Base-by-base conservation (phyloP, 2,797 vertebrate species). In the Scolopax bukidnonensis region DNA sequence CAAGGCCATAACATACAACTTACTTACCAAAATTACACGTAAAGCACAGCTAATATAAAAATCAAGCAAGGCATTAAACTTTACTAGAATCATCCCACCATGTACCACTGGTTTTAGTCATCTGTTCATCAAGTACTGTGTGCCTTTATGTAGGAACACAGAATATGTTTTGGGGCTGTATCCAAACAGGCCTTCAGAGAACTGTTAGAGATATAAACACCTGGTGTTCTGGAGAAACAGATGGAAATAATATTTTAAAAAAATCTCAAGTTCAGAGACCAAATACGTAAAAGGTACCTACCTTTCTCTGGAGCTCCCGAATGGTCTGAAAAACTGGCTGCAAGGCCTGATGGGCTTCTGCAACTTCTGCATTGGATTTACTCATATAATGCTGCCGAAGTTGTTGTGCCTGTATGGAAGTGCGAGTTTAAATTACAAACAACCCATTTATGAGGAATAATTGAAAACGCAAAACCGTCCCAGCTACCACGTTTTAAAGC, bases 381-480 rank as follows among this genome's bases (percentile, higher is more conserved):
- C 98, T 99, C 99, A 99, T 99, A 91, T 99, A 99, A 97, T 99
- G 99, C 69, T 99, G 98, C 41, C 98, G 98, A 54, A 99, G 98
- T 77, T 99, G 99, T 96, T 99, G 99, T 53, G 99, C 98, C 99
- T 99, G n/a, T 15, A 69, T 28, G 41, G 10, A 95, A 92, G 73
- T 1, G 48, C 20, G 30, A 93, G 54, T 12, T 87, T 69, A 56
- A 87, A 30, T 45, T n/a, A 77, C 3, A 23, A 47, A 69, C 25
- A 85, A 68, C 28, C 74, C 16, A 74, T 45, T 71, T 86, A 36
- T 10, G 15, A 64, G 18, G 20, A 56, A 67, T 30, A 70, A 70
- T 0, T n/a, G 48, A 91, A 94, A 81, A 86, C 0, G 4, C 13
- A 87, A 63, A 77, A 83, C 30, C 4, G 51, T 7, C 20, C 27